Conservation (phyloP, 2,797 vertebrate genomes). For the Xiphorhynchus erythropygius region DNA sequence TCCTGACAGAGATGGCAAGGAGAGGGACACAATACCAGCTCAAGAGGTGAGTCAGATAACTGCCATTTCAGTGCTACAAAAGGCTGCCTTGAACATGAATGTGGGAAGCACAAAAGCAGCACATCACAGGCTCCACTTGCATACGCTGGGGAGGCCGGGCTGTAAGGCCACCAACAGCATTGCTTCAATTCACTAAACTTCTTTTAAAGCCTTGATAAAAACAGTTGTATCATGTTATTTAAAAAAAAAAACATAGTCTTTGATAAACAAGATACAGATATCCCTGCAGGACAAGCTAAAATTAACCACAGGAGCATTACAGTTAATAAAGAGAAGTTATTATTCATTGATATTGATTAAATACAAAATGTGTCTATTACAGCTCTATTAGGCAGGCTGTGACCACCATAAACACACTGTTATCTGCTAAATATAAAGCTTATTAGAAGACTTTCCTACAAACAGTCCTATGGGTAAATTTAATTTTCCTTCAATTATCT, state of each 20-base stretch:
- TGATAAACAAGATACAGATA: neutral
- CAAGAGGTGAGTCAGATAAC: neutral
- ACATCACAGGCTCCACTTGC: slow-evolving; percentile 14
- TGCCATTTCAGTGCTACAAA: neutral
- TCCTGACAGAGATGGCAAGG: slow-evolving; percentile 3
- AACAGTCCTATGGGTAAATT: slow-evolving; percentile 41
- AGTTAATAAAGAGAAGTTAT: slow-evolving; percentile 40
- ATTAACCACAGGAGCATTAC: neutral
- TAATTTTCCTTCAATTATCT: slow-evolving; percentile 57
- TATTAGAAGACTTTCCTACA: slow-evolving; percentile 30
- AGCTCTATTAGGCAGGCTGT: slow-evolving; percentile 37
- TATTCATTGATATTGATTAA: slow-evolving; percentile 58
- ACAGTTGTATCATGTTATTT: neutral
- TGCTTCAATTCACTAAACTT: neutral
- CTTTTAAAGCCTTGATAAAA: neutral
- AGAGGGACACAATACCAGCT: neutral
- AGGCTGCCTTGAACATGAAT: neutral
- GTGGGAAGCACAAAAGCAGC: slow-evolving; percentile 8
- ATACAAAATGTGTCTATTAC: slow-evolving; percentile 10
- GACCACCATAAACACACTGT: slow-evolving; percentile 12
- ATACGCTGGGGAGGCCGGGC: neutral
- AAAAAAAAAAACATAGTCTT: neutral
- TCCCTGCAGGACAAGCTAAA: neutral
- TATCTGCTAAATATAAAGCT: slow-evolving; percentile 53
- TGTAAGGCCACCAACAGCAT: neutral